Percentiles rank a stretch among this genome's conserved stretches.
Evolutionary conservation across 1,140 invertebrate species (phyloP).

Genomic region (Phymorhynchus buccinoides): DNA sequence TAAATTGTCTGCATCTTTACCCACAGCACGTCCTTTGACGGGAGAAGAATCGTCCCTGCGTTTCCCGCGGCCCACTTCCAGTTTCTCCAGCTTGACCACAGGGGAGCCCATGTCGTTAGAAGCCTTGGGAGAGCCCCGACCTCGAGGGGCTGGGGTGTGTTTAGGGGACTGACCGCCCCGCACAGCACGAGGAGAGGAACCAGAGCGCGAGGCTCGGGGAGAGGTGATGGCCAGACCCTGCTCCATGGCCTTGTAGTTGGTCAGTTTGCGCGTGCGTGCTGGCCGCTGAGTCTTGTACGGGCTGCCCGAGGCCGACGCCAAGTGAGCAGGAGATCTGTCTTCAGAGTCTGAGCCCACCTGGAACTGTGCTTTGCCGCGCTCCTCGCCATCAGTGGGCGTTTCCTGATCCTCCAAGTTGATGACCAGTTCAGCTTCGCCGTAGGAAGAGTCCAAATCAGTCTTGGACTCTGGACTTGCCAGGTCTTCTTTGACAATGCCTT

Average conservation of each 20-base stretch:
- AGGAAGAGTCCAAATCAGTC: constrained; percentile 47
- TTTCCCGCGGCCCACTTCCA: constrained; percentile 47
- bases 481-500: constrained; percentile 34
- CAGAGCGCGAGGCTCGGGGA: constrained; percentile 43
- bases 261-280: constrained; percentile 49
- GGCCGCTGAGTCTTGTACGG: constrained; percentile 47
- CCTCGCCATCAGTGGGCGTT: constrained; percentile 41
- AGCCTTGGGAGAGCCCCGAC: constrained; percentile 50
- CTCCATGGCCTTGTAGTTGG: constrained; percentile 58
- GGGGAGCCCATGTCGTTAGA: constrained; percentile 56
- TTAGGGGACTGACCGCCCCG: constrained; percentile 56
- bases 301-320: constrained; percentile 28
- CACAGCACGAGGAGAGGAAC: constrained; percentile 47
- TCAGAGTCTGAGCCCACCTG: constrained; percentile 42
- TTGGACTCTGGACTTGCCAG: constrained; percentile 43
- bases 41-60: constrained; percentile 29
- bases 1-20: constrained; percentile 21
- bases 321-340: constrained; percentile 32
- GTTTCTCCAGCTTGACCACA: constrained; percentile 63
- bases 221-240: constrained; percentile 51
- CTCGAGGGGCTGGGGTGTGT: constrained; percentile 51
- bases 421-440: constrained; percentile 45
- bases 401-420: constrained; percentile 49
- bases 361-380: constrained; percentile 38
- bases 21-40: constrained; percentile 8